Conservation (phyloP, 1,140 invertebrate genomes). For the Saccostrea echinata region DNA sequence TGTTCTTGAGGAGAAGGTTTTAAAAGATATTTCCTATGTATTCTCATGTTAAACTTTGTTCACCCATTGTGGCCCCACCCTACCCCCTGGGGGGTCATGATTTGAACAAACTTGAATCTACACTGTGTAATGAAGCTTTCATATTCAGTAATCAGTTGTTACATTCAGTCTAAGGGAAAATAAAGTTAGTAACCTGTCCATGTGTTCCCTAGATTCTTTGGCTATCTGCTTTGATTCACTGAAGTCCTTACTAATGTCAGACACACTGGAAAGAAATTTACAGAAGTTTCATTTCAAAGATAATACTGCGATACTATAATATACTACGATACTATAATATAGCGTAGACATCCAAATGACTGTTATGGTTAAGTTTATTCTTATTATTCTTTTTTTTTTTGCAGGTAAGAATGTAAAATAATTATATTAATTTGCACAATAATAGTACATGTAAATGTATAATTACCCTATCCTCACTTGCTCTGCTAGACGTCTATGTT, state of each 20-base stretch:
- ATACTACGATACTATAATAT: too few species aligned
- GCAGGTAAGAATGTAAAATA: too few species aligned
- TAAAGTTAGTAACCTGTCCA: neutral
- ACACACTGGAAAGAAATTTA: neutral
- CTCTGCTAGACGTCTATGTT: neutral
- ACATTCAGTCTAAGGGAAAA: neutral
- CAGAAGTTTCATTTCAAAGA: neutral
- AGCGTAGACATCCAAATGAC: neutral
- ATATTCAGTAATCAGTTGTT: too few species aligned
- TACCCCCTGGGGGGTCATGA: too few species aligned
- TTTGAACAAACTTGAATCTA: too few species aligned
- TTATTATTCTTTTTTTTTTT: neutral
- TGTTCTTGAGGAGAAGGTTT: too few species aligned
- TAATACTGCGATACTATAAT: neutral
- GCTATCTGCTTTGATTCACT: conserved; percentile 9
- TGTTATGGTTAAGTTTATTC: neutral
- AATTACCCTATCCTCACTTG: neutral
- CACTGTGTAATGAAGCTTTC: too few species aligned
- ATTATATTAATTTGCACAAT: neutral
- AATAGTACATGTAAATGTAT: neutral
- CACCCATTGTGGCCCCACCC: too few species aligned
- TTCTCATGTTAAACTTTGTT: too few species aligned
- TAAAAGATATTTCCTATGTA: too few species aligned
- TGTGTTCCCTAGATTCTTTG: neutral
- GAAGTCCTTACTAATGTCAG: neutral